These are phyloP conservation scores for Halocynthia aurantium DNA, from an alignment of 23 tunicate species.

Conservation along the genomic window DNA sequence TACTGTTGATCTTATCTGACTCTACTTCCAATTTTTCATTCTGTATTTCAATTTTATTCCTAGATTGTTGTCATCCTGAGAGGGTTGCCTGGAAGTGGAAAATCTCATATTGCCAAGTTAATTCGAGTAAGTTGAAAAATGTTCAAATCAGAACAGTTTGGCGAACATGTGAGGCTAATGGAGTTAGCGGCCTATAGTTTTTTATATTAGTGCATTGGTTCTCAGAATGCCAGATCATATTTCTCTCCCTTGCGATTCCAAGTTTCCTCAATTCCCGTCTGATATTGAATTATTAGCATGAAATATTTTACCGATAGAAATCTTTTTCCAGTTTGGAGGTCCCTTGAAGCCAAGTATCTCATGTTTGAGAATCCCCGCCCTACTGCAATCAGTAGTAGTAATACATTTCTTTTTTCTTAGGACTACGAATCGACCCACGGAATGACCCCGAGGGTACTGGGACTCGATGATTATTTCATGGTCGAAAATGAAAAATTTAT, in stretches of 20 bases:
- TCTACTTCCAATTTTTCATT: constrained; percentile 2
- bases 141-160: no score
- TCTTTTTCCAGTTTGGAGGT: neutral
- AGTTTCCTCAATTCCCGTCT: neutral
- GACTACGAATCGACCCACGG: constrained; percentile 49
- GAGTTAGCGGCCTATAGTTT: no score
- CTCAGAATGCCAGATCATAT: neutral
- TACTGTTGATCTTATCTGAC: neutral
- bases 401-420: constrained; percentile 18
- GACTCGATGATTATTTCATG: constrained; percentile 90
- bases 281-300: neutral
- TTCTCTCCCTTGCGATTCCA: neutral
- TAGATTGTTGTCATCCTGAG: constrained; percentile 81
- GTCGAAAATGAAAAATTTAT: constrained; percentile 66
- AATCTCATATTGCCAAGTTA: constrained; percentile 71
- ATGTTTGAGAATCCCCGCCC: neutral
- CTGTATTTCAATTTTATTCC: constrained; percentile 5
- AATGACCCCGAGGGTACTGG: constrained; percentile 59
- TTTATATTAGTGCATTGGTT: neutral
- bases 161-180: no score
- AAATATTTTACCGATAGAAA: neutral
- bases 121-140: constrained; percentile 47
- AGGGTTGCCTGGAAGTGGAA: constrained; percentile 88
- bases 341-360: neutral
- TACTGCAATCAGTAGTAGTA: neutral